phyloP scores from a whole-genome alignment of 2,797 vertebrate genomes.

The Anabas testudineus region DNA sequence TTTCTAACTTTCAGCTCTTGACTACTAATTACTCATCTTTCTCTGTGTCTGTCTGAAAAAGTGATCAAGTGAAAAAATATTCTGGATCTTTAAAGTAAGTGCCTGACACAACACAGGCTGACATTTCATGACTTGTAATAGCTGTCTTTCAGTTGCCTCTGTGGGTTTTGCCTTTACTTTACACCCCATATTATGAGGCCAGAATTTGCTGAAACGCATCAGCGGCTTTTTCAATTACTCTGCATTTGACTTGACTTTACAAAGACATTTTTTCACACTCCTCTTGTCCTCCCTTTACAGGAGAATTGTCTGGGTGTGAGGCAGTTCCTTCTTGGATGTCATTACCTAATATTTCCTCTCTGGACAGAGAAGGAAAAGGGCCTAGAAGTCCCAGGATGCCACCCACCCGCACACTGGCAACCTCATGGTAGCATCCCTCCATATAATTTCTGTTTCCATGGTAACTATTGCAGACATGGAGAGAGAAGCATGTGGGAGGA shows the following conservation, averaged over 20 bases:
- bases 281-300: background rate
- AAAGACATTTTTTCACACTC: background rate
- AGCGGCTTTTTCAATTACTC: slow-evolving; percentile 5
- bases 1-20: slow-evolving; percentile 41
- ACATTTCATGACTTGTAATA: slow-evolving; percentile 25
- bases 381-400: slow-evolving; percentile 54
- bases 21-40: slow-evolving; percentile 51
- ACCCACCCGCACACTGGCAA: slow-evolving; percentile 63
- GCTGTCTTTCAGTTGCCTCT: slow-evolving; percentile 5
- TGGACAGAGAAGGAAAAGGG: slow-evolving; percentile 41
- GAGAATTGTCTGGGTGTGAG: slow-evolving; percentile 16
- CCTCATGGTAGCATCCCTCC: slow-evolving; percentile 62
- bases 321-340: slow-evolving; percentile 28
- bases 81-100: slow-evolving; percentile 23
- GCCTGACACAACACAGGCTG: slow-evolving; percentile 7
- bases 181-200: background rate
- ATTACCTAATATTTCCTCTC: slow-evolving; percentile 53
- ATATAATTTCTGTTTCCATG: slow-evolving; percentile 82
- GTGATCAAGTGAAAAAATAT: slow-evolving; percentile 6
- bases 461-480: slow-evolving; percentile 72
- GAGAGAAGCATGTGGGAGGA: slow-evolving; percentile 65
- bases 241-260: slow-evolving; percentile 2
- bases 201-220: slow-evolving; percentile 13
- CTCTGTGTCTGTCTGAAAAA: slow-evolving; percentile 8
- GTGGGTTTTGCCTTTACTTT: slow-evolving; percentile 10